phyloP scores from a whole-genome alignment of 2,113 vertebrate species.

The Uria aalge region DNA sequence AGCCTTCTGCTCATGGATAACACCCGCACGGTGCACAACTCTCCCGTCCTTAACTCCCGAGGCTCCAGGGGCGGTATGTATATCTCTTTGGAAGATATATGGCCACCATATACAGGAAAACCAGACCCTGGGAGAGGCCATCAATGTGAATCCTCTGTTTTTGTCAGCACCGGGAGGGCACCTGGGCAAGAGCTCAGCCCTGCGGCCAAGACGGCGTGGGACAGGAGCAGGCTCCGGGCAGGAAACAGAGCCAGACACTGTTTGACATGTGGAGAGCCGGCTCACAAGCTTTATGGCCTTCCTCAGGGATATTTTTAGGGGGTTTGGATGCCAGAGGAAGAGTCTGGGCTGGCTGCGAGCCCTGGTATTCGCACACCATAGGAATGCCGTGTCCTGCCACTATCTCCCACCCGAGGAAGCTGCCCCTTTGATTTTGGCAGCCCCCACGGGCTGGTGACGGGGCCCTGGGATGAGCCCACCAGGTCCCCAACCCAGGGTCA shows the following conservation, averaged over 20 bases:
- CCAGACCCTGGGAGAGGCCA: background rate
- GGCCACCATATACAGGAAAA: background rate
- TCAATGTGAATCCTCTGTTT: background rate
- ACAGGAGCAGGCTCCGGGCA: background rate
- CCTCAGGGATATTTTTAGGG: background rate
- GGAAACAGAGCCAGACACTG: background rate
- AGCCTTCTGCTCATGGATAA: background rate
- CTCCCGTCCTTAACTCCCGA: background rate
- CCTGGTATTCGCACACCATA: background rate
- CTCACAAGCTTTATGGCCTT: background rate
- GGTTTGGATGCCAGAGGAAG: background rate
- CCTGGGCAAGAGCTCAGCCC: background rate
- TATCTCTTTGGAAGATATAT: background rate
- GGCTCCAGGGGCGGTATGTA: background rate
- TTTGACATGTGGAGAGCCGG: accelerated
- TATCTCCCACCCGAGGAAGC: background rate
- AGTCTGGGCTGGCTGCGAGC: background rate
- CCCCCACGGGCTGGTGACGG: background rate
- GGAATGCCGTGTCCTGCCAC: background rate
- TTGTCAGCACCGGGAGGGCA: background rate
- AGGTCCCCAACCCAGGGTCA: background rate
- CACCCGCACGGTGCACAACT: background rate
- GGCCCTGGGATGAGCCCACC: background rate
- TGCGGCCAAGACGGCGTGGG: background rate
- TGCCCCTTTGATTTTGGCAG: background rate